Percentiles rank a stretch among this genome's conserved stretches.
These are phyloP conservation scores for Folsomia manolachei DNA, from an alignment of 2,888 invertebrate genomes.

Conservation along the genomic window DNA sequence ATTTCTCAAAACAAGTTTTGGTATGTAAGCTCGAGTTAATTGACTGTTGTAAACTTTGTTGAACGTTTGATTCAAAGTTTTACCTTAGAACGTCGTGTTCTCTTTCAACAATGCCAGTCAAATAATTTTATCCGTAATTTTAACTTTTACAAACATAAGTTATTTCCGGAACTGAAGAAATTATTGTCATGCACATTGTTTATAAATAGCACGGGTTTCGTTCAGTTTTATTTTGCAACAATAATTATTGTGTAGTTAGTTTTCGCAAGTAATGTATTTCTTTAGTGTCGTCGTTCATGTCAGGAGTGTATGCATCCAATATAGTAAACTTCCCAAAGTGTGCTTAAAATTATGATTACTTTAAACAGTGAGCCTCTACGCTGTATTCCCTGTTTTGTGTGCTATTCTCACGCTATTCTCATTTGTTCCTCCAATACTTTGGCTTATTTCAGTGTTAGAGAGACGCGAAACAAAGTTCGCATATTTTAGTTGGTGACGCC, in stretches of 20 bases:
- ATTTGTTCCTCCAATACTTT: neutral
- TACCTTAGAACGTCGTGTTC: too few relatives aligned
- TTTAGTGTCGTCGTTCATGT: neutral
- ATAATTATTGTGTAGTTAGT: too few relatives aligned
- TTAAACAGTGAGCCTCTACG: neutral
- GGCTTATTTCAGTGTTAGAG: too few relatives aligned
- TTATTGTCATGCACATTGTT: neutral
- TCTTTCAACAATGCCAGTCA: too few relatives aligned
- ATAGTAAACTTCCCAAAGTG: neutral
- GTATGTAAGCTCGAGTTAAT: too few relatives aligned
- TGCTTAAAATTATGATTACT: neutral
- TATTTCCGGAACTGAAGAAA: constrained; percentile 17
- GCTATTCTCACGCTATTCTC: constrained; percentile 5
- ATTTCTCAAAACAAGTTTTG: too few relatives aligned
- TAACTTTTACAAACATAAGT: too few relatives aligned
- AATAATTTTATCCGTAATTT: too few relatives aligned
- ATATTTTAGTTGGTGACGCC: neutral
- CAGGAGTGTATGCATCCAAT: neutral
- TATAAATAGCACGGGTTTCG: neutral
- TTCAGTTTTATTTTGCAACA: too few relatives aligned
- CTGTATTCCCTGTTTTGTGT: neutral
- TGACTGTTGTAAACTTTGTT: too few relatives aligned
- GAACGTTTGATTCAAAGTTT: too few relatives aligned
- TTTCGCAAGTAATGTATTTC: neutral
- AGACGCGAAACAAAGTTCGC: neutral